Base-by-base conservation (phyloP, 2,888 invertebrate genomes). In the Heliconius erato region DNA sequence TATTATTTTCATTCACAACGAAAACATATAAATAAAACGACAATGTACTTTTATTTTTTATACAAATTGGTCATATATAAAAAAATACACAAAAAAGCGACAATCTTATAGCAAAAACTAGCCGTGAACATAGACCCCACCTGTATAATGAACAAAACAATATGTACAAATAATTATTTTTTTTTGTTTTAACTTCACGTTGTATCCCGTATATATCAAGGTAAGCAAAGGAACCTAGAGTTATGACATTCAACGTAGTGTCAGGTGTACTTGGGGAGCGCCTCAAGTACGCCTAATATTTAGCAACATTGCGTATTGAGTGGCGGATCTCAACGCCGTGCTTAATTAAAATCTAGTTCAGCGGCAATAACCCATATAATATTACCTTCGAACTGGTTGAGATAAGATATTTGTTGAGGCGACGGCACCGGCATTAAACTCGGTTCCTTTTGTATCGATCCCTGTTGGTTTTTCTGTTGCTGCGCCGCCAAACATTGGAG, bases 371-470 rank as follows among this genome's bases (percentile, higher is more conserved):
- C 67, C 67, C 63, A 63, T 67, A 67, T 67, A 86, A 86, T 88
- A 88, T 96, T 96, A 96, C 96, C 99, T 96, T 99, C 99, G 93
- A 99, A 99, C 88, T 98, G 98, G 96, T 98, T 99, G 91, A 99
- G 97, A 96, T 99, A 99, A 88, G 98, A 98, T 92, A 99, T 99
- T 97, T 99, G 99, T 95, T 99, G 99, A 82, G 99, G 99, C 86
- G 99, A 99, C 87, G 99, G 99, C 89, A 99, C 99, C 85, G 99
- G 99, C 98, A 99, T 98, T 91, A 99, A 96, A 94, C 98, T 99
- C 80, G 98, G 98, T 94, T 98, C 98, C 96, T 98, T 98, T 83
- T 96, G 96, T 83, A 93, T 93, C 81, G 90, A 87, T 87, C 91
- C 89, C 86, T 94, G 94, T 89, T 95, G 95, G 86, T 93, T 94